Evolutionary conservation across 2,888 invertebrate species (phyloP), one percentile per base, ranked within the genome.

Genomic region (Oxycera nigricornis): DNA sequence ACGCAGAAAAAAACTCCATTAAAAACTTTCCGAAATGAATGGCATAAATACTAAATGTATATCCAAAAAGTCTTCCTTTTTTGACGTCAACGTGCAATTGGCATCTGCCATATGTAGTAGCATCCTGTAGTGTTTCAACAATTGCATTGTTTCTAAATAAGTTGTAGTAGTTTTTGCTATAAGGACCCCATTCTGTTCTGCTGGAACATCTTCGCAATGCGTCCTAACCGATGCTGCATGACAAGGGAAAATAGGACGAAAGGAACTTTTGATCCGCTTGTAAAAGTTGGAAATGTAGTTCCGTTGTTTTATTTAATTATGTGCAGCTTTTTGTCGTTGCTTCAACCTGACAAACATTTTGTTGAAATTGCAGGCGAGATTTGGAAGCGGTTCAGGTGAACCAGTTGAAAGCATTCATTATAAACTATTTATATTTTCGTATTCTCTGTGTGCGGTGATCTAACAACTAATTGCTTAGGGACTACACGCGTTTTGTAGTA

Each of bases 261-360:
- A n/a, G n/a, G n/a, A n/a, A 46, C 2, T 24, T 24, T 41, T 65
- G 39, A 65, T 65, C 41, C 39, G 39, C 41, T 65, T 52, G 52
- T 17, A 28, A 30, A 70, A 70, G 55, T 70, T 70, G 20, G 9
- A 70, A 70, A 52, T 70, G 35, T 52, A 70, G 70, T 70, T 70
- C 22, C 14, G 55, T 35, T 70, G 70, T 70, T 70, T 70, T 70
- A 55, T 41, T 70, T 70, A 70, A 70, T 70, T 70, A 55, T 55
- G 22, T 70, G 31, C 22, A 28, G 35, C 31, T 61, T 31, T 61
- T 31, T 31, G 4, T 30, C 24, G n/a, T n/a, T n/a, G n/a, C 22
- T 22, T 55, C 20, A 55, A 4, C 11, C 14, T 55, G 55, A 17
- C 55, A 55, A 55, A 55, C 55, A n/a, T 52, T 52, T 14, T 20